A percentile compares a stretch with the other conserved stretches of the same genome.
These are phyloP conservation scores for Ennomos quercinarius DNA, from an alignment of 2,888 invertebrate genomes.

Conservation along the genomic window DNA sequence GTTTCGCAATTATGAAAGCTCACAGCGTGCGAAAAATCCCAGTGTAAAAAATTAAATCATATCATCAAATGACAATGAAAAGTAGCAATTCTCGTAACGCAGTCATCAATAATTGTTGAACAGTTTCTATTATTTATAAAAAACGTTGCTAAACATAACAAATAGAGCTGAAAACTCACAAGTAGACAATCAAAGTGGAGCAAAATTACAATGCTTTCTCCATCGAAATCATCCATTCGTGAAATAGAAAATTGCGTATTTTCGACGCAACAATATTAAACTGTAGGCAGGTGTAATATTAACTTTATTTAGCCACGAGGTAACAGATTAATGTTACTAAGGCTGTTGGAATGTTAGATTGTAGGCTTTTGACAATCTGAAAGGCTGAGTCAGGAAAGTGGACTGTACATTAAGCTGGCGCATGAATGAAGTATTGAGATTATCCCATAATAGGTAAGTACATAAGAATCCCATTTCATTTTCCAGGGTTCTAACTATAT, in stretches of 20 bases:
- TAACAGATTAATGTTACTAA: neutral
- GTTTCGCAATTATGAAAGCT: too few species aligned
- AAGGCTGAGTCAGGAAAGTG: neutral
- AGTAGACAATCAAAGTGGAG: slow-evolving; percentile 38
- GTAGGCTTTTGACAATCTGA: neutral
- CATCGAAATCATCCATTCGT: slow-evolving; percentile 68
- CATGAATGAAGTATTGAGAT: too few species aligned
- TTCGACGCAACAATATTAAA: slow-evolving; percentile 24
- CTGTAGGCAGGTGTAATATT: slow-evolving; percentile 18
- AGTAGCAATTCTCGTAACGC: too few species aligned
- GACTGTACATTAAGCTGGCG: too few species aligned
- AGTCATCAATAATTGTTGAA: slow-evolving; percentile 24
- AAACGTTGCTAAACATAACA: slow-evolving; percentile 36
- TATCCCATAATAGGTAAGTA: too few species aligned
- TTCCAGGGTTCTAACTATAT: too few species aligned
- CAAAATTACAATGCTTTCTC: slow-evolving; percentile 63
- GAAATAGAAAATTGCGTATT: slow-evolving; percentile 65
- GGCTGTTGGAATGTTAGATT: slow-evolving; percentile 6
- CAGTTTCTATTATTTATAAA: slow-evolving; percentile 27
- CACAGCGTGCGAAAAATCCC: too few species aligned
- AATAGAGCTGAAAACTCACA: slow-evolving; percentile 44
- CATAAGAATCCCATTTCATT: too few species aligned
- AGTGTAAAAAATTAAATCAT: too few species aligned
- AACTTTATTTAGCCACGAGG: slow-evolving; percentile 8
- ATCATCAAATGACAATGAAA: too few species aligned